A percentile compares a stretch with the other conserved stretches of the same genome.
Conservation (phyloP, 2,888 invertebrate species). For the Athripsodes cinereus region DNA sequence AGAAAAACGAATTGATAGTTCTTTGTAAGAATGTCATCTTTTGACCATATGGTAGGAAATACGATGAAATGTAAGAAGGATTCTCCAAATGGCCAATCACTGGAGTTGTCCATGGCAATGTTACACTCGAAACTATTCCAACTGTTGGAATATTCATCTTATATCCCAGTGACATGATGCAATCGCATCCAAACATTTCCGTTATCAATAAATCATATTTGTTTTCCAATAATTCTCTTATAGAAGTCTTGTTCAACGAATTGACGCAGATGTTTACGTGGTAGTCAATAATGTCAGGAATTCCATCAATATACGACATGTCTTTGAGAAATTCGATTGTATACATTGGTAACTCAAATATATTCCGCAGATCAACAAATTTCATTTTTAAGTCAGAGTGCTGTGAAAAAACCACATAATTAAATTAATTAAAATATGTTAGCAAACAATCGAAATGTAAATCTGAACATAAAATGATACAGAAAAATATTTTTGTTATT, state of each 20-base stretch:
- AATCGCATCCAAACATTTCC: slow-evolving; percentile 50
- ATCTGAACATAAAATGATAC: no score
- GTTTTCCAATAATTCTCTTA: not conserved
- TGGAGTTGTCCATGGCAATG: slow-evolving; percentile 51
- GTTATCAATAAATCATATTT: slow-evolving; percentile 31
- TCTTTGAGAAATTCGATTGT: not conserved
- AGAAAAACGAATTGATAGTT: slow-evolving; percentile 42
- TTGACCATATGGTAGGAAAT: slow-evolving; percentile 47
- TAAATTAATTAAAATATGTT: no score
- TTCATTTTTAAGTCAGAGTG: not conserved
- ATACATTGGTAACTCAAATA: not conserved
- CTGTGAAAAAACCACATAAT: no score
- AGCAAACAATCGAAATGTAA: no score
- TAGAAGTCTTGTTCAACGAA: not conserved
- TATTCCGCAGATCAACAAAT: not conserved
- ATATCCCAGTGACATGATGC: slow-evolving; percentile 50
- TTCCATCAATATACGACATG: not conserved
- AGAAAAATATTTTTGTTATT: no score
- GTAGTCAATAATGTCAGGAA: slow-evolving; percentile 3
- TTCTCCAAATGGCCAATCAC: slow-evolving; percentile 53
- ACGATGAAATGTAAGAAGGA: slow-evolving; percentile 51
- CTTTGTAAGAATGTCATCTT: slow-evolving; percentile 47
- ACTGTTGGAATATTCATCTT: slow-evolving; percentile 50
- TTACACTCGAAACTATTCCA: slow-evolving; percentile 47
- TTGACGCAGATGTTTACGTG: not conserved